Evolutionary conservation across 2,888 invertebrate genomes (phyloP).

Genomic region (Thyatira batis): DNA sequence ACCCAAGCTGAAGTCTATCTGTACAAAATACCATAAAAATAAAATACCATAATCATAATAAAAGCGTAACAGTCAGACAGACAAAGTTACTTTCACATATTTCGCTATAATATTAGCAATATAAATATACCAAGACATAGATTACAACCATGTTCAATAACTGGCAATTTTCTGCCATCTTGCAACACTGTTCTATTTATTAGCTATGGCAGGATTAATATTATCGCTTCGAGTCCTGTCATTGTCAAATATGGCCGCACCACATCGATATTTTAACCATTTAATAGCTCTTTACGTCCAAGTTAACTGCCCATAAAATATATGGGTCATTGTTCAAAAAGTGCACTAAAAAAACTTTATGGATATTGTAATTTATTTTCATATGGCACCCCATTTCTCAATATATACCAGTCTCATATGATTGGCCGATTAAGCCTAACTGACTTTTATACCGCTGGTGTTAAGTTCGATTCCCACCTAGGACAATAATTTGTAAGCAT

Average conservation of each 20-base stretch:
- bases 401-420: background rate
- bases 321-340: background rate
- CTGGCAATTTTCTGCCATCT: no score
- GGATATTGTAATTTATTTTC: background rate
- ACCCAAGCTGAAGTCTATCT: no score
- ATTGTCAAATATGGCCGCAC: background rate
- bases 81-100: no score
- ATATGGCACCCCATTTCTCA: background rate
- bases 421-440: background rate
- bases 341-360: background rate
- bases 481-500: background rate
- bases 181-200: no score
- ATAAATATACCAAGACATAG: no score
- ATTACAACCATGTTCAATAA: no score
- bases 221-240: no score
- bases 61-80: no score
- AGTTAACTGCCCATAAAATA: background rate
- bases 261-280: background rate
- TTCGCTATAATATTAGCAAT: no score
- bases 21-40: no score
- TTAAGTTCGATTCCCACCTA: background rate
- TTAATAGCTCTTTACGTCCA: background rate
- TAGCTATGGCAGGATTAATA: no score
- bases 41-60: no score
- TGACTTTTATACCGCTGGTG: background rate